Percentiles rank a stretch among this genome's conserved stretches.
Evolutionary conservation across 2,888 invertebrate species (phyloP).

Genomic region (Chaitophorus viminalis): DNA sequence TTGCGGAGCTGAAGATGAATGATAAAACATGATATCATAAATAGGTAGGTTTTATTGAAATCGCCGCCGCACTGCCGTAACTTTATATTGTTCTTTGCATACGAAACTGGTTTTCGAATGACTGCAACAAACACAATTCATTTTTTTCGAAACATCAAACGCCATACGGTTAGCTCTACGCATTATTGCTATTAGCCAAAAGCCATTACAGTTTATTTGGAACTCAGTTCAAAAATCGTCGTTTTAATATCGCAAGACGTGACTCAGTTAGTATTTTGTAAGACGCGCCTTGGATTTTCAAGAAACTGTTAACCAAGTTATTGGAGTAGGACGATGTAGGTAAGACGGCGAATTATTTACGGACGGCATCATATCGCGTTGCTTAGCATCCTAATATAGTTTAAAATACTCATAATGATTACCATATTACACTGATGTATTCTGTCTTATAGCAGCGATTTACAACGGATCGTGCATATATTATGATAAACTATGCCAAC

Average conservation of each 20-base stretch:
- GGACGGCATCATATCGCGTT: too few relatives aligned
- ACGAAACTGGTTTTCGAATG: slow-evolving; percentile 25
- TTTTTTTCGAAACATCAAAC: neutral
- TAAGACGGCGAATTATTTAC: slow-evolving; percentile 1
- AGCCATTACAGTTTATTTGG: neutral
- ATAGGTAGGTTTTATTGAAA: neutral
- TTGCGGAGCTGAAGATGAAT: too few relatives aligned
- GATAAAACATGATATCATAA: too few relatives aligned
- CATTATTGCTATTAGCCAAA: neutral
- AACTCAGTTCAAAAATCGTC: slow-evolving; percentile 14
- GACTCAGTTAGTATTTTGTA: slow-evolving; percentile 34
- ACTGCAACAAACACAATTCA: too few relatives aligned
- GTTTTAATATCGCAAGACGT: slow-evolving; percentile 1
- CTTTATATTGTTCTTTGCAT: neutral
- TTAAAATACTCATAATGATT: neutral
- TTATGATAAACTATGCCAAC: neutral
- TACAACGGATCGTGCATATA: neutral
- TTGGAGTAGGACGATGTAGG: slow-evolving; percentile 33
- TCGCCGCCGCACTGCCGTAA: neutral
- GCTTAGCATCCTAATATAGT: neutral
- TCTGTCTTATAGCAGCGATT: neutral
- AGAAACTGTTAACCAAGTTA: slow-evolving; percentile 37
- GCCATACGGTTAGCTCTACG: neutral
- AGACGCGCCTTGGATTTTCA: neutral
- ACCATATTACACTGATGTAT: neutral